Evolutionary conservation across 2,888 invertebrate genomes (phyloP), one percentile per base, ranked within the genome.

Genomic region (Drosophila histrio): DNA sequence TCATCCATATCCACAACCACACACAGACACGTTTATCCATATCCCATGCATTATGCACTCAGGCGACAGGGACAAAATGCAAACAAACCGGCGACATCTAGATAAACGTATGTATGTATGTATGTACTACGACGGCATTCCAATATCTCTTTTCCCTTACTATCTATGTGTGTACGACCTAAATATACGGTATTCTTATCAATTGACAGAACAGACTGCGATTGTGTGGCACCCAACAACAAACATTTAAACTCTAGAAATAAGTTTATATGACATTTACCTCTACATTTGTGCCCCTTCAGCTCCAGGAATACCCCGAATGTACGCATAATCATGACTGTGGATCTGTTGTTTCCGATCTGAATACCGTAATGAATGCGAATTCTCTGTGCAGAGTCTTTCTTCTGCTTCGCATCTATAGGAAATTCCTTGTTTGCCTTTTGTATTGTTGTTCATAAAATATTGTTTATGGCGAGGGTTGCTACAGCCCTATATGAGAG

Each of bases 401-500:
- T 22, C 2, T 11, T n/a, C 17, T 17, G 11, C 19, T 6, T 11
- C 9, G 2, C 4, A 26, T 62, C 32, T 30, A 26, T 52, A 36
- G 49, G 56, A 50, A 38, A 50, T 54, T 62, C 44, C 50, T 28
- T 54, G 44, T 22, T 64, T 68, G 19, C 34, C 21, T 30, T 30
- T 57, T 39, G 28, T 61, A 58, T 72, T 74, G 54, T 66, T 62
- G 53, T 70, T 59, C 68, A 61, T 62, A 54, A 77, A 72, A 60
- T 65, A 70, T 73, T 53, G 50, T 60, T 70, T 53, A 50, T 75
- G 28, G 50, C 56, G 79, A 79, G 83, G 88, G 83, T 87, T 73
- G 88, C 50, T 44, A 15, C n/a, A 32, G 46, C 52, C 17, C 24
- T 13, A 47, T 46, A 30, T 30, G 38, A 21, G n/a, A 28, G 2